phyloP scores from a whole-genome alignment of 2,888 invertebrate genomes.

The Zele albiditarsus region DNA sequence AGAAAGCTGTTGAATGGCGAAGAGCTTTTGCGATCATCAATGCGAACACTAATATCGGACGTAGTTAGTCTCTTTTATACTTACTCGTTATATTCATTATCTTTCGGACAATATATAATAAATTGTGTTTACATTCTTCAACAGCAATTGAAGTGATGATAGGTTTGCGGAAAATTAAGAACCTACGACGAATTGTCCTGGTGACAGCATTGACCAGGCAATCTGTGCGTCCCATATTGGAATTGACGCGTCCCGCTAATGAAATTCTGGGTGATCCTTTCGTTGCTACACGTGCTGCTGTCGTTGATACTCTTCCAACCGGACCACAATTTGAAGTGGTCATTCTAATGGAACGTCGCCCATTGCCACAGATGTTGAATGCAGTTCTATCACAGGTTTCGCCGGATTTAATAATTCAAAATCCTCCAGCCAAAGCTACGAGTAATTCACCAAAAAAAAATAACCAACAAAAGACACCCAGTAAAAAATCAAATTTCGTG shows the following conservation, averaged over 20 bases:
- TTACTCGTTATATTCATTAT: constrained; percentile 4
- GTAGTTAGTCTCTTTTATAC: constrained; percentile 57
- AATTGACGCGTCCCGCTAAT: constrained; percentile 65
- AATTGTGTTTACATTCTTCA: constrained; percentile 37
- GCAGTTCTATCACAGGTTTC: constrained; percentile 45
- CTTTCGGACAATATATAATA: background rate
- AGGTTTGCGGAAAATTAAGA: constrained; percentile 63
- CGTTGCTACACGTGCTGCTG: constrained; percentile 65
- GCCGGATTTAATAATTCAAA: constrained; percentile 32
- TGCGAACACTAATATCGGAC: constrained; percentile 65
- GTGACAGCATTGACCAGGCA: constrained; percentile 69
- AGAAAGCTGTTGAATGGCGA: constrained; percentile 56
- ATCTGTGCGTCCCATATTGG: constrained; percentile 69
- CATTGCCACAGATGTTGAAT: constrained; percentile 58
- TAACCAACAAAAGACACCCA: background rate
- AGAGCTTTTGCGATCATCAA: constrained; percentile 67
- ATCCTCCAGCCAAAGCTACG: constrained; percentile 15
- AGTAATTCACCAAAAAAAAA: constrained; percentile 13
- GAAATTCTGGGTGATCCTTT: constrained; percentile 64
- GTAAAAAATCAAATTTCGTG: background rate
- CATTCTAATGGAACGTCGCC: constrained; percentile 67
- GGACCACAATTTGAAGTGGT: constrained; percentile 68
- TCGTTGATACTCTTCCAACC: constrained; percentile 68
- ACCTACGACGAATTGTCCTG: constrained; percentile 65
- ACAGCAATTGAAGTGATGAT: constrained; percentile 67